Base-by-base conservation (phyloP, 2,888 invertebrate species). In the Caenorhabditis sp. region DNA sequence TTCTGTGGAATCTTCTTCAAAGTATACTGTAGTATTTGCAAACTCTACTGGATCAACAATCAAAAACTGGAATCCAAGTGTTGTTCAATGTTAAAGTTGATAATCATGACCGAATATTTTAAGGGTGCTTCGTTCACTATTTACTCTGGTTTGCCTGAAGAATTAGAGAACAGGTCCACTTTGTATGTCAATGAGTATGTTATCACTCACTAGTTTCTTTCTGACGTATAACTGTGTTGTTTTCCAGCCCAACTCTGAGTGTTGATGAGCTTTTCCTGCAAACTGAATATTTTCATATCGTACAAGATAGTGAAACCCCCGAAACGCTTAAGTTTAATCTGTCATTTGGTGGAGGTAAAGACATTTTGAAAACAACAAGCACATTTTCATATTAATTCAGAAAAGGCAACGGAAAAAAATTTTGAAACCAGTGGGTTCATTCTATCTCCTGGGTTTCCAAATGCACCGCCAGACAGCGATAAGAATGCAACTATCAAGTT, bases 111-210 rank as follows among this genome's bases (percentile, higher is more conserved):
- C 37, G 51, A 32, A 32, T 32, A 32, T 32, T 32, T 71, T 20
- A 18, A 71, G 71, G 32, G 53, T 1, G 51, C 71, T 6, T 11
- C 24, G 1, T 71, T 71, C 35, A 13, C 22, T 26, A 18, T 72
- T 24, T 26, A 58, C 20, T 47, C 72, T 13, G 65, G 65, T 2
- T 44, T 65, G 24, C 65, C 64, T 3, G 60, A 13, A n/a, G 74
- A 6, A 32, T 20, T 24, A 26, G n/a, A n/a, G n/a, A n/a, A n/a
- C n/a, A n/a, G n/a, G n/a, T 32, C 9, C 32, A 32, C 32, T 6
- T 18, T 70, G 6, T 70, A 22, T 53, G 51, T 37, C 3, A 53
- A 71, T 26, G 22, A 64, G 71, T 51, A 26, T 26, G 44, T 20
- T 18, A 8, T 20, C 9, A 13, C 44, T 3, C 3, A 44, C 11